Conservation (phyloP, 2,113 vertebrate genomes). For the Polypterus senegalus region DNA sequence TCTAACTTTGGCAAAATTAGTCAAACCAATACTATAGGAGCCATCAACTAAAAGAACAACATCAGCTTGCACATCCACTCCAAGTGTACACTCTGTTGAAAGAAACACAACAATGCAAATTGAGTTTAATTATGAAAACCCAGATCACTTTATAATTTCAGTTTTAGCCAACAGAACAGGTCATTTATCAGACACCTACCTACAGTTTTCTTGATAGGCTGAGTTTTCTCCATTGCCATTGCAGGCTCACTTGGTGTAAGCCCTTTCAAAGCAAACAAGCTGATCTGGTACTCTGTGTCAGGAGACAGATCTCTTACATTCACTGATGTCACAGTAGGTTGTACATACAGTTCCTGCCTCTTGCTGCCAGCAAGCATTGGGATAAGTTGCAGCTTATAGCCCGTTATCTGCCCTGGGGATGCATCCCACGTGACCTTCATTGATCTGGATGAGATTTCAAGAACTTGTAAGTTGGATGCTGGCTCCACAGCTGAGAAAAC, state of each 20-base stretch:
- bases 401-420: slow-evolving; percentile 65
- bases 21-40: slow-evolving; percentile 90
- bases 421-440: slow-evolving; percentile 71
- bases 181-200: slow-evolving; percentile 52
- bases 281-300: slow-evolving; percentile 80
- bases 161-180: no score
- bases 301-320: slow-evolving; percentile 71
- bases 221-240: slow-evolving; percentile 68
- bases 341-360: slow-evolving; percentile 66
- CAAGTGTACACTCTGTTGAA: slow-evolving; percentile 77
- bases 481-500: slow-evolving; percentile 67
- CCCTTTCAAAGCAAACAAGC: slow-evolving; percentile 70
- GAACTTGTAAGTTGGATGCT: slow-evolving; percentile 66
- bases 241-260: slow-evolving; percentile 71
- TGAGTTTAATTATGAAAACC: not conserved
- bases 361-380: slow-evolving; percentile 68
- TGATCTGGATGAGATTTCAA: slow-evolving; percentile 74
- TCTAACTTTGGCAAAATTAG: slow-evolving; percentile 93
- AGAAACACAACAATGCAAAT: slow-evolving; percentile 20
- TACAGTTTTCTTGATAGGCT: slow-evolving; percentile 69
- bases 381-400: slow-evolving; percentile 77
- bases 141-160: not conserved
- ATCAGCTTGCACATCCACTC: slow-evolving; percentile 87
- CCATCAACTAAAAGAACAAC: slow-evolving; percentile 93
- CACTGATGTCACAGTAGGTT: slow-evolving; percentile 53